Evolutionary conservation across 2,113 vertebrate genomes (phyloP).

Genomic region (Thamnaconus septentrionalis): DNA sequence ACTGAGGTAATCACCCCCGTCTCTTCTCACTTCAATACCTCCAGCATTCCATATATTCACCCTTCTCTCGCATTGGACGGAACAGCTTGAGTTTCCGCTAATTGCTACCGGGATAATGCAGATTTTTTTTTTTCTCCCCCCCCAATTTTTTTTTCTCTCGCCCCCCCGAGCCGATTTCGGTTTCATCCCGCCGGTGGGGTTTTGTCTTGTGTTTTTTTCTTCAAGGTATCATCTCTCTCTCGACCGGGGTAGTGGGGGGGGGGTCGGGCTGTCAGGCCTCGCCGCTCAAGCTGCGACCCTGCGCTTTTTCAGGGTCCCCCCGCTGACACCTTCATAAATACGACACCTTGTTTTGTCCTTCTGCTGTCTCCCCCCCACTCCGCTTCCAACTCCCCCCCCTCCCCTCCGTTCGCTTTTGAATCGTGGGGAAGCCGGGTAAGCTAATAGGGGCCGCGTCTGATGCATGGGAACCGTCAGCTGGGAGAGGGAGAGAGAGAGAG

Average conservation of each 20-base stretch:
- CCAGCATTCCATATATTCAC: slow-evolving; percentile 65
- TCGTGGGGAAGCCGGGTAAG: slow-evolving; percentile 77
- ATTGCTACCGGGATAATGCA: slow-evolving; percentile 70
- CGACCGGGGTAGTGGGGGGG: slow-evolving; percentile 61
- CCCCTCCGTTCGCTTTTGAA: slow-evolving; percentile 80
- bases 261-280: slow-evolving; percentile 73
- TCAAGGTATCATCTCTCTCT: slow-evolving; percentile 75
- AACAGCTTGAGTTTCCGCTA: slow-evolving; percentile 75
- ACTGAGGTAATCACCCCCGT: slow-evolving; percentile 56
- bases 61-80: slow-evolving; percentile 28
- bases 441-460: slow-evolving; percentile 81
- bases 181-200: slow-evolving; percentile 62
- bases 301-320: slow-evolving; percentile 65
- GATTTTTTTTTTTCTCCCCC: slow-evolving; percentile 45
- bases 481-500: too few species aligned
- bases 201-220: slow-evolving; percentile 34
- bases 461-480: slow-evolving; percentile 77
- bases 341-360: slow-evolving; percentile 85
- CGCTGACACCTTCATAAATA: slow-evolving; percentile 83
- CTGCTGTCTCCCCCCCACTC: slow-evolving; percentile 79
- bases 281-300: slow-evolving; percentile 70
- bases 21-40: slow-evolving; percentile 52
- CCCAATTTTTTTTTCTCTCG: slow-evolving; percentile 11
- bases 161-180: slow-evolving; percentile 53
- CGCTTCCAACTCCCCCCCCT: slow-evolving; percentile 74